Evolutionary conservation across 1,140 invertebrate genomes (phyloP).

Genomic region (Aphidius gifuensis): DNA sequence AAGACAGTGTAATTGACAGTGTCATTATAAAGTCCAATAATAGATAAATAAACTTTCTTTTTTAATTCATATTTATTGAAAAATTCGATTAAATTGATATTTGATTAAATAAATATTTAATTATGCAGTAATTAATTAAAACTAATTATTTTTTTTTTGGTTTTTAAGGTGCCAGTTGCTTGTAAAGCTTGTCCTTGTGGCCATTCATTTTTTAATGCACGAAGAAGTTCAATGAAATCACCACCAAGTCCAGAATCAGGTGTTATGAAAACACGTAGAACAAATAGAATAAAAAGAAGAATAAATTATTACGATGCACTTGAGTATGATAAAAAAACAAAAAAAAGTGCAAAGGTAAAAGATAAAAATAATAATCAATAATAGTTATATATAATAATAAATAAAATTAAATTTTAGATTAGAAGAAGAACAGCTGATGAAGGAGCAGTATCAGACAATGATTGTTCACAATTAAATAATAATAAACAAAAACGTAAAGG

Average conservation of each 20-base stretch:
- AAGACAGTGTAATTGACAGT: no score
- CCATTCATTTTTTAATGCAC: slow-evolving; percentile 71
- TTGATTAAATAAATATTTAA: neutral
- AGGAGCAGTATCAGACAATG: slow-evolving; percentile 44
- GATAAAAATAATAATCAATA: neutral
- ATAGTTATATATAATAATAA: slow-evolving; percentile 13
- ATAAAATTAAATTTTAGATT: slow-evolving; percentile 37
- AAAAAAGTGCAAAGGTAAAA: slow-evolving; percentile 54
- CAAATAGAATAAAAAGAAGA: slow-evolving; percentile 70
- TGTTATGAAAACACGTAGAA: slow-evolving; percentile 59
- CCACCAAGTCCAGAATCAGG: slow-evolving; percentile 52
- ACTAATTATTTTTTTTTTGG: slow-evolving; percentile 17
- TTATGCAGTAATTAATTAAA: slow-evolving; percentile 2
- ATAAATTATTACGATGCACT: slow-evolving; percentile 82
- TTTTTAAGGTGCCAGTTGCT: slow-evolving; percentile 69
- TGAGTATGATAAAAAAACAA: slow-evolving; percentile 70
- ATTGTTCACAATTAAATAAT: slow-evolving; percentile 52
- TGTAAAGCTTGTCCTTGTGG: slow-evolving; percentile 78
- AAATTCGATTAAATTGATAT: no score
- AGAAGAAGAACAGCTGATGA: slow-evolving; percentile 54
- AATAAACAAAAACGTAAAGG: slow-evolving; percentile 54
- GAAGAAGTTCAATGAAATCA: slow-evolving; percentile 59
- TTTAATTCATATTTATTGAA: no score
- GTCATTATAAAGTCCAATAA: no score
- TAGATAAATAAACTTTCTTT: neutral